Conservation (phyloP, 2,113 vertebrate species). For the Brachirus orientalis region DNA sequence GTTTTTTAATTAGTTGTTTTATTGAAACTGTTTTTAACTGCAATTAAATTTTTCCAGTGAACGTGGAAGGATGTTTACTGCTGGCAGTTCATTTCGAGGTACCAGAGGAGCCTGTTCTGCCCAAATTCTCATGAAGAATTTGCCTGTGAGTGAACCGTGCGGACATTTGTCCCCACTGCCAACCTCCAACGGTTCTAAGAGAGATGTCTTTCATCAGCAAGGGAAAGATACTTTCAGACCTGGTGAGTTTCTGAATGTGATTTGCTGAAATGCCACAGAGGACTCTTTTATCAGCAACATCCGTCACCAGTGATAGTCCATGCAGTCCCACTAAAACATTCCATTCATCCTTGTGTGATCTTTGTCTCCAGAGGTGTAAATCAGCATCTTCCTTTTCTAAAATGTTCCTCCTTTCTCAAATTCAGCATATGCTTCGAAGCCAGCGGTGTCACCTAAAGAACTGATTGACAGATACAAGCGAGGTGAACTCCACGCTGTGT, state of each 20-base stretch:
- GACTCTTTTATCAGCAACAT: neutral
- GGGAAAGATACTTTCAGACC: neutral
- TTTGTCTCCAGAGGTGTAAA: no score
- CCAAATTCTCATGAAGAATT: slow-evolving; percentile 54
- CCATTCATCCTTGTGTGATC: neutral
- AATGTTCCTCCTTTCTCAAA: neutral
- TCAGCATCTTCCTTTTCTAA: no score
- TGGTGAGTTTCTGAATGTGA: slow-evolving; percentile 19
- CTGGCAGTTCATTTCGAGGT: slow-evolving; percentile 36
- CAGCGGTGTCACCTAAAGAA: slow-evolving; percentile 61
- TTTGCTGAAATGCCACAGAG: no score
- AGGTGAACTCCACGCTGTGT: slow-evolving; percentile 83
- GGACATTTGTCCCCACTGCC: fast-evolving
- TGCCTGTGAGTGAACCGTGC: neutral
- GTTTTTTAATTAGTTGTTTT: neutral
- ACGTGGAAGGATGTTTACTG: slow-evolving; percentile 26
- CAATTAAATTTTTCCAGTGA: neutral
- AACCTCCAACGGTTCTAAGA: fast-evolving
- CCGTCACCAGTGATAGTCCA: no score
- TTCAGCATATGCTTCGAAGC: slow-evolving; percentile 31
- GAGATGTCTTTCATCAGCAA: neutral
- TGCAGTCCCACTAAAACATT: neutral
- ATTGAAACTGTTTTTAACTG: neutral
- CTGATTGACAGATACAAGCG: slow-evolving; percentile 83
- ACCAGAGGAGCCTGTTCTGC: slow-evolving; percentile 49